Evolutionary conservation across 2,888 invertebrate species (phyloP).

Genomic region (Ecdyonurus torrentis): DNA sequence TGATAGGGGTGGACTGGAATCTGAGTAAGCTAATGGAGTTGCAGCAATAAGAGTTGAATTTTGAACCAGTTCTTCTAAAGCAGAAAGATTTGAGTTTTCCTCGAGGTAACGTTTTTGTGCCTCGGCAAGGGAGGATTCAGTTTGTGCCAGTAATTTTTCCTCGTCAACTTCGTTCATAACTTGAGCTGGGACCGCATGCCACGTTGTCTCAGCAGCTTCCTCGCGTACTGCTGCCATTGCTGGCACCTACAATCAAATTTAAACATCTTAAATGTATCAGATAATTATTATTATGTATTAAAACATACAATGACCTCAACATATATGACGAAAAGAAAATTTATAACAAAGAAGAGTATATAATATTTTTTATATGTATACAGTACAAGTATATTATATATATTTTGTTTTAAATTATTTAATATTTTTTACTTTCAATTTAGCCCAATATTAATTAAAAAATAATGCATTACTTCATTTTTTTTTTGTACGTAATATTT

Average conservation of each 20-base stretch:
- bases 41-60: background rate
- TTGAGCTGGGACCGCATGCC: background rate
- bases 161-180: background rate
- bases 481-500: too few species aligned
- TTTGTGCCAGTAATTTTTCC: background rate
- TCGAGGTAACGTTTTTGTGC: background rate
- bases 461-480: too few species aligned
- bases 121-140: background rate
- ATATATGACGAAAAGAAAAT: too few species aligned
- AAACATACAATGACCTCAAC: too few species aligned
- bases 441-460: too few species aligned
- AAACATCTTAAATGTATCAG: too few species aligned
- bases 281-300: too few species aligned
- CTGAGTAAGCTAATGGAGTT: background rate
- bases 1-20: background rate
- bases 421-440: too few species aligned
- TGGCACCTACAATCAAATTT: background rate
- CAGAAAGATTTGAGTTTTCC: background rate
- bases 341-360: too few species aligned
- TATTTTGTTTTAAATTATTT: too few species aligned
- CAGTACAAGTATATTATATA: too few species aligned
- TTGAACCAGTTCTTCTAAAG: background rate
- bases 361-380: too few species aligned
- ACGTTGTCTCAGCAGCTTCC: background rate
- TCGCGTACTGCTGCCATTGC: background rate